Evolutionary conservation across 2,888 invertebrate species (phyloP), one percentile per base, ranked within the genome.

Genomic region (Melinopterus prodromus): DNA sequence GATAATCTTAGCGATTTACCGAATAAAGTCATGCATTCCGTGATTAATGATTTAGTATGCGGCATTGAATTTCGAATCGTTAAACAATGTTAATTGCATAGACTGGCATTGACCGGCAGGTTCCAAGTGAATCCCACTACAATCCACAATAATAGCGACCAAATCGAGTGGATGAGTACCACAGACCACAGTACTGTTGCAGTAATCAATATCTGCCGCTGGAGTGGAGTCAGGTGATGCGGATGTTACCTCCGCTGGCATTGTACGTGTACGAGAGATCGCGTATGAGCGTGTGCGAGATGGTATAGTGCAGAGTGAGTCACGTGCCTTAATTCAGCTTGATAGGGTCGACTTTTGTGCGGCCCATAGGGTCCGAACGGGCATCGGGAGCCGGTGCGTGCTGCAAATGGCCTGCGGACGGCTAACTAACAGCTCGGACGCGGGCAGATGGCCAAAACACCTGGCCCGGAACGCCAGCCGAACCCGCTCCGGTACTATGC

Each of bases 371-470:
- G 53, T 12, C 53, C 53, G 53, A 53, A 53, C 53, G 53, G 53
- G 12, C 53, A 53, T 1, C 53, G 9, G 53, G 53, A 53, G 53
- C 53, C 74, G 74, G 74, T 37, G 37, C 74, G 74, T 37, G 35
- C 74, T 37, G 74, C 35, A 74, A 36, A 36, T 35, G 36, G 74
- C 74, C 74, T 35, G 36, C 36, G 36, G 74, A 74, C 35, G 37
- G 74, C 74, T 35, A 74, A 74, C 74, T 74, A 74, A 74, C 74
- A 74, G 74, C 74, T 74, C 35, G 74, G 74, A 74, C 74, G 74
- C 74, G 74, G 74, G 74, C 74, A 74, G 74, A 74, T 74, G 74
- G 74, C 37, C 74, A n/a, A n/a, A 74, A 37, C 74, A 74, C 74
- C 74, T 74, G 74, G 74, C 74, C 36, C 74, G 74, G 37, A 74